Evolutionary conservation across 2,888 invertebrate species (phyloP).

Genomic region (Volucella inanis): DNA sequence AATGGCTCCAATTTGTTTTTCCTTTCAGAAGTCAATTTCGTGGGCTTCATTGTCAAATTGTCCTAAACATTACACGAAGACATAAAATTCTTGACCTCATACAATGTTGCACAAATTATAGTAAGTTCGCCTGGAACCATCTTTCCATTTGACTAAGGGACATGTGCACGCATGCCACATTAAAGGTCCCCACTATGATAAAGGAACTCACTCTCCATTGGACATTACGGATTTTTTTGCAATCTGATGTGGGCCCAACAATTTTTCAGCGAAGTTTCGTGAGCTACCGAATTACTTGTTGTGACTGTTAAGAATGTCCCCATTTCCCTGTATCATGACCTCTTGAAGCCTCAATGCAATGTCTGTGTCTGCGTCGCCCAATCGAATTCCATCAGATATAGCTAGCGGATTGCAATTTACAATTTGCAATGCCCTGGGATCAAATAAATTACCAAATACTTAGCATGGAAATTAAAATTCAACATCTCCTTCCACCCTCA

Average conservation of each 20-base stretch:
- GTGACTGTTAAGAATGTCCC: slow-evolving; percentile 10
- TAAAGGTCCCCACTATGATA: too few relatives aligned
- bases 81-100: too few relatives aligned
- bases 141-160: too few relatives aligned
- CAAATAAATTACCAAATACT: slow-evolving; percentile 39
- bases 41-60: too few relatives aligned
- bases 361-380: slow-evolving; percentile 6
- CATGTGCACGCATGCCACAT: too few relatives aligned
- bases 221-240: not conserved
- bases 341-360: slow-evolving; percentile 10
- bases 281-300: slow-evolving; percentile 61
- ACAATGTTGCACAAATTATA: too few relatives aligned
- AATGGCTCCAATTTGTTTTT: too few relatives aligned
- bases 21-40: too few relatives aligned
- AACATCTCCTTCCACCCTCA: slow-evolving; percentile 8
- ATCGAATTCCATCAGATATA: slow-evolving; percentile 29
- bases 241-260: not conserved
- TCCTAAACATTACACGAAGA: too few relatives aligned
- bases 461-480: slow-evolving; percentile 59
- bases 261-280: slow-evolving; percentile 15
- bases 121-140: too few relatives aligned
- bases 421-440: not conserved
- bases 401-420: not conserved
- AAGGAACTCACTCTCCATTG: too few relatives aligned
- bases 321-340: slow-evolving; percentile 55